These are phyloP conservation scores for Euzetes globulus DNA, from an alignment of 2,888 invertebrate species.

Conservation along the genomic window DNA sequence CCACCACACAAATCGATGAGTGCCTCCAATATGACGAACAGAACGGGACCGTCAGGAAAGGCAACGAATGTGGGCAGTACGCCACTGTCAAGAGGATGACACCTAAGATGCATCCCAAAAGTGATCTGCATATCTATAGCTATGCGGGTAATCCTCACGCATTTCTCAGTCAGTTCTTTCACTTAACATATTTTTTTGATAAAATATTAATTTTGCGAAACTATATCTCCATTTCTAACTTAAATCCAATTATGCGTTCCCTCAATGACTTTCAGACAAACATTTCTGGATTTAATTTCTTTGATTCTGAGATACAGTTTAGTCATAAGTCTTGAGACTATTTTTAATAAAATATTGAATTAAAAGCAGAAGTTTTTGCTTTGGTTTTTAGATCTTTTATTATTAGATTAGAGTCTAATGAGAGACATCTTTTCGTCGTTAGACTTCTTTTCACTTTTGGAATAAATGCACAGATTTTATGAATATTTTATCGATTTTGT, in stretches of 20 bases:
- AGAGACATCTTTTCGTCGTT: neutral
- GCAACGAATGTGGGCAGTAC: constrained; percentile 7
- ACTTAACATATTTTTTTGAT: neutral
- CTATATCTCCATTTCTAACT: no score
- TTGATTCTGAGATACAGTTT: neutral
- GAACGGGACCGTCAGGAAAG: neutral
- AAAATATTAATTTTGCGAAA: neutral
- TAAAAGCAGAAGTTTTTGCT: neutral
- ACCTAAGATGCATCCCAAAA: neutral
- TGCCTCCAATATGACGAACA: neutral
- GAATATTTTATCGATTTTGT: constrained; percentile 16
- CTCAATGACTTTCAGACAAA: no score
- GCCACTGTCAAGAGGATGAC: constrained; percentile 22
- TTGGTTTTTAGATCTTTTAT: neutral
- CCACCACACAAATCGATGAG: constrained; percentile 39
- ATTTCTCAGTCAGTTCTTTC: neutral
- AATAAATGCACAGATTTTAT: neutral
- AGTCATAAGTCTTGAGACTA: neutral
- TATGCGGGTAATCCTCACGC: neutral
- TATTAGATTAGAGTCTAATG: constrained; percentile 13
- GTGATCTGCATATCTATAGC: constrained; percentile 16
- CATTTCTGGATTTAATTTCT: no score
- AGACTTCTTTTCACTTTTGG: neutral
- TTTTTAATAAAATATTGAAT: neutral
- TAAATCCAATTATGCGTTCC: no score